Base-by-base conservation (phyloP, 2,797 vertebrate species). In the Chiloscyllium punctatum region DNA sequence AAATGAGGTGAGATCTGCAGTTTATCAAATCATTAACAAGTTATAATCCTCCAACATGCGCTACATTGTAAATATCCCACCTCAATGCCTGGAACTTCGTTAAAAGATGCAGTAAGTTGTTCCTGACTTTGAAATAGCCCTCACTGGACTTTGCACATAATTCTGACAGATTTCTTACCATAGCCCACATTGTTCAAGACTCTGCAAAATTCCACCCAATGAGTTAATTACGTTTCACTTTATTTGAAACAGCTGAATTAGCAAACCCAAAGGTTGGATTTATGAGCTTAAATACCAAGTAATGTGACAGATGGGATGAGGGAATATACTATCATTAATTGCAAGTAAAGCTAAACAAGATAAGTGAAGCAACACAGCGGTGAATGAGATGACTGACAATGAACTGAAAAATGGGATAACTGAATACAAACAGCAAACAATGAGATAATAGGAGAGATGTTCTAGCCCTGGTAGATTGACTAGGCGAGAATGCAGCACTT, bases 291-390 rank as follows among this genome's bases (percentile, higher is more conserved):
- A 87, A 48, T 53, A 87, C 48, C 84, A 87, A 87, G 53, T 27
- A 87, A 87, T 87, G 23, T 51, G 23, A 51, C 48, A 51, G 84
- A 51, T 27, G 48, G 48, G 84, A 53, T 87, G 84, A 87, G 84
- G 25, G 84, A 53, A 53, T 87, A 87, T 87, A 9, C 51, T 87
- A 51, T 53, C 48, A 53, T 87, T 87, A 87, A 87, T 51, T 87
- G 84, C 48, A 87, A 87, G 84, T 48, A 87, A 87, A 87, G 48
- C 48, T 87, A 87, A 87, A 87, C 84, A 87, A 86, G 48, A 87
- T 87, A 23, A 42, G 37, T 84, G n/a, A 87, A 51, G 48, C 42
- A 53, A 87, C 53, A 51, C 48, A 51, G 86, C 53, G 23, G 48
- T 25, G 48, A 87, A 87, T 87, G 84, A 87, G 84, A 87, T 53